A percentile compares a stretch with the other conserved stretches of the same genome.
Conservation (phyloP, 2,888 invertebrate species). For the Torymus aiolomorphi region DNA sequence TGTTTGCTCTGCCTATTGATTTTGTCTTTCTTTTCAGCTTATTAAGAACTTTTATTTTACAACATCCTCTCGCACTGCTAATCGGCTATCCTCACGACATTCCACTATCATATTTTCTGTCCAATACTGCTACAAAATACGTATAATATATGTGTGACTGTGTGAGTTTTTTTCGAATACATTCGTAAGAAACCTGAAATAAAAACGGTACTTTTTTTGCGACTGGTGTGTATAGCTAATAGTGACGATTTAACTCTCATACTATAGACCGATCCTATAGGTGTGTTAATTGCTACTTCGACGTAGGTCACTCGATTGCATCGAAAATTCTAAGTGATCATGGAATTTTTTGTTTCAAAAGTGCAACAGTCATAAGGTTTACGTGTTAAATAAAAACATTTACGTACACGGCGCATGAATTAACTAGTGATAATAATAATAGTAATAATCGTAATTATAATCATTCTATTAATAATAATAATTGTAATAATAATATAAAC, state of each 20-base stretch:
- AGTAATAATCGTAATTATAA: slow-evolving; percentile 5
- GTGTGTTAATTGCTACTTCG: slow-evolving; percentile 1
- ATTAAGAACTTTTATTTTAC: slow-evolving; percentile 1
- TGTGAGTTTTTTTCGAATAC: background rate
- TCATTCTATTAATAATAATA: slow-evolving; percentile 29
- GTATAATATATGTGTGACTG: background rate
- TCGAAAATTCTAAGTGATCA: background rate
- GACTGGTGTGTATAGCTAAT: background rate
- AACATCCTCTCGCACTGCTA: background rate
- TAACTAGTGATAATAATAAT: slow-evolving; percentile 28
- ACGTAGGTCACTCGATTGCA: slow-evolving; percentile 1
- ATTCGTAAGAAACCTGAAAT: slow-evolving; percentile 37
- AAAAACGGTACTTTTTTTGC: slow-evolving; percentile 8
- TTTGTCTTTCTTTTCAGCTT: background rate
- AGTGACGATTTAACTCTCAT: background rate
- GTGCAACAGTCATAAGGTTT: slow-evolving; percentile 52
- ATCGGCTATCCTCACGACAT: slow-evolving; percentile 11
- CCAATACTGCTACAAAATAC: slow-evolving; percentile 56
- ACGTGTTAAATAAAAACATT: slow-evolving; percentile 66
- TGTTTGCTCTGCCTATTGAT: slow-evolving; percentile 41
- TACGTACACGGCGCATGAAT: slow-evolving; percentile 64
- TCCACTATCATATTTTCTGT: slow-evolving; percentile 45
- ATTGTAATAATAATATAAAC: slow-evolving; percentile 34
- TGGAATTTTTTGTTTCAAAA: slow-evolving; percentile 17
- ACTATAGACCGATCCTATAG: background rate